Evolutionary conservation across 2,113 vertebrate genomes (phyloP).

Genomic region (Glareola pratincola): DNA sequence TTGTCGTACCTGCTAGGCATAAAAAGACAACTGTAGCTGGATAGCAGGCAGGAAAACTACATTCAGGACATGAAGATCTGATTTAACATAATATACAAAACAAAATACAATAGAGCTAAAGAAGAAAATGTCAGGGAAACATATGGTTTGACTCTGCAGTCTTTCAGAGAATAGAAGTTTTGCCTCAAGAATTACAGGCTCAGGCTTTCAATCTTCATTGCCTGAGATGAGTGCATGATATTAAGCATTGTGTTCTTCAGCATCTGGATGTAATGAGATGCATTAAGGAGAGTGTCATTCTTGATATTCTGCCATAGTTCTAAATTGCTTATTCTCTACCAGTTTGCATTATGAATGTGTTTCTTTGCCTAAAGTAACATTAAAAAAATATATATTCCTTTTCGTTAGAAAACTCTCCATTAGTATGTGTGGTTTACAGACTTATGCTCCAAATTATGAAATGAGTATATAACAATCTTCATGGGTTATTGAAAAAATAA

Average conservation of each 20-base stretch:
- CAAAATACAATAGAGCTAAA: neutral
- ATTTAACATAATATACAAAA: neutral
- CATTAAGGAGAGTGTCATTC: slow-evolving; percentile 52
- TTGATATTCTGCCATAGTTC: slow-evolving; percentile 46
- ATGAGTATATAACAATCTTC: neutral
- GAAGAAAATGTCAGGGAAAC: slow-evolving; percentile 3
- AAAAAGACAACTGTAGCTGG: neutral
- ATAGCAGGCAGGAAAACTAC: slow-evolving; percentile 1
- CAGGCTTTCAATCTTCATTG: slow-evolving; percentile 41
- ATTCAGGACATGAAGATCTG: neutral
- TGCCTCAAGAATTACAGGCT: slow-evolving; percentile 17
- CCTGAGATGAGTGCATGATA: neutral
- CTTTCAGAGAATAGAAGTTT: slow-evolving; percentile 21
- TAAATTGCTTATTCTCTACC: slow-evolving; percentile 41
- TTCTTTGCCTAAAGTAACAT: slow-evolving; percentile 54
- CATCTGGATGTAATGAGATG: slow-evolving; percentile 52
- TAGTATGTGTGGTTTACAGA: neutral
- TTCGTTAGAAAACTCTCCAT: neutral
- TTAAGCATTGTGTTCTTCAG: slow-evolving; percentile 42
- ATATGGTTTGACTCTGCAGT: slow-evolving; percentile 21
- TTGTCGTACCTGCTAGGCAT: neutral
- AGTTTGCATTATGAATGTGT: slow-evolving; percentile 52
- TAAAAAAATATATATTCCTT: slow-evolving; percentile 13
- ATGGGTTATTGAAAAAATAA: neutral
- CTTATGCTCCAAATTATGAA: slow-evolving; percentile 1